phyloP scores from a whole-genome alignment of 2,797 vertebrate genomes.

The Melopsittacus undulatus region DNA sequence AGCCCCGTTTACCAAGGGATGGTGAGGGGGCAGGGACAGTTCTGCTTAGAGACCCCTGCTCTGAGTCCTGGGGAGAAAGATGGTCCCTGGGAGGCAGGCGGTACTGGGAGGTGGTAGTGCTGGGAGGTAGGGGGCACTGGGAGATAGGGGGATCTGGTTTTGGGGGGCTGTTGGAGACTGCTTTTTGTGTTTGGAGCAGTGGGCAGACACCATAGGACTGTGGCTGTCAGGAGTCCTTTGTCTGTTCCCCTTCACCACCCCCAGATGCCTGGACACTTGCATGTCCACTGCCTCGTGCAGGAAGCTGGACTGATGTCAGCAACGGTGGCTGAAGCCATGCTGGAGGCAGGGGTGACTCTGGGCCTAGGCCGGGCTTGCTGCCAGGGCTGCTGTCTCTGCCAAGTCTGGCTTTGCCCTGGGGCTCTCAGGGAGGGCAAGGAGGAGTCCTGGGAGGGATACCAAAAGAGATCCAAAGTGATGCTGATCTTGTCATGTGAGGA shows the following conservation, averaged over 20 bases:
- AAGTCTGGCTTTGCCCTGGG: not conserved
- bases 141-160: not conserved
- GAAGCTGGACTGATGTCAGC: not conserved
- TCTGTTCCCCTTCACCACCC: no score
- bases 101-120: no score
- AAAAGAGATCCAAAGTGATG: no score
- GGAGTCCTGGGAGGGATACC: not conserved
- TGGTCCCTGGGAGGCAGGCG: not conserved
- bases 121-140: no score
- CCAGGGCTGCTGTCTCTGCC: not conserved
- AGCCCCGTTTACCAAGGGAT: fast-evolving
- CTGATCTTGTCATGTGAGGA: no score
- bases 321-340: not conserved
- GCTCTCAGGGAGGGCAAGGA: not conserved
- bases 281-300: not conserved
- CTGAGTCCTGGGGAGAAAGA: not conserved
- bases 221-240: no score
- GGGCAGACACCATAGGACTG: not conserved
- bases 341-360: fast-evolving
- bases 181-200: not conserved
- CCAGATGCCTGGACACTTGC: no score
- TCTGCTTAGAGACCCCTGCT: not conserved
- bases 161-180: not conserved
- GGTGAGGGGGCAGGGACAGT: not conserved
- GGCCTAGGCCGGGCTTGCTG: not conserved